Evolutionary conservation across 2,888 invertebrate species (phyloP).

Genomic region (Oegoconia quadripuncta): DNA sequence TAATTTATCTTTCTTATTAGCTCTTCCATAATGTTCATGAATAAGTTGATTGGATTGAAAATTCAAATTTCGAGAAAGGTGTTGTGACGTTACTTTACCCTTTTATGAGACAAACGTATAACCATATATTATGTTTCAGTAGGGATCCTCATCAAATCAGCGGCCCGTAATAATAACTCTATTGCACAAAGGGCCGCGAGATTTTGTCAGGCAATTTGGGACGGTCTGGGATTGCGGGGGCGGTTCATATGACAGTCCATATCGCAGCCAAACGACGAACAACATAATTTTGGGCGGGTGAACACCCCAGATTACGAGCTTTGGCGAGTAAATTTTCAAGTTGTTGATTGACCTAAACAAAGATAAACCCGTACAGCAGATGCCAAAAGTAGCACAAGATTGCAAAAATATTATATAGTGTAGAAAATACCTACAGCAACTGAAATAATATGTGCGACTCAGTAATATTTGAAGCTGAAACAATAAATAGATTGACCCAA

Average conservation of each 20-base stretch:
- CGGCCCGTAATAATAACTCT: constrained; percentile 65
- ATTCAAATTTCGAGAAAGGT: not conserved
- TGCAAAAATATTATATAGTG: not conserved
- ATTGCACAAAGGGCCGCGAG: constrained; percentile 62
- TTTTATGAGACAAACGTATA: constrained; percentile 7
- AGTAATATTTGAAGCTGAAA: not conserved
- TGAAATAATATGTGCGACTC: not conserved
- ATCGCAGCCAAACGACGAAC: constrained; percentile 24
- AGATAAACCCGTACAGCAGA: not conserved
- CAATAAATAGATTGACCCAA: not conserved
- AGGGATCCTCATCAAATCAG: constrained; percentile 57
- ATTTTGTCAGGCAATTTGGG: constrained; percentile 63
- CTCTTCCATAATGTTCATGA: no score
- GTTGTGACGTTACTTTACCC: not conserved
- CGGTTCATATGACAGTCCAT: constrained; percentile 35
- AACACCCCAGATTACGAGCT: constrained; percentile 14
- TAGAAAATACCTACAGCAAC: not conserved
- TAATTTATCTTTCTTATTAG: no score
- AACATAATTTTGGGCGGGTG: constrained; percentile 24
- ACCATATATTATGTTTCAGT: constrained; percentile 13
- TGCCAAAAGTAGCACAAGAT: not conserved
- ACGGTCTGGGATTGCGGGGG: constrained; percentile 43
- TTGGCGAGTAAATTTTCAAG: constrained; percentile 9
- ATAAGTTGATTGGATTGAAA: not conserved
- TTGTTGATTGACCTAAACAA: not conserved